Evolutionary conservation across 1,140 invertebrate species (phyloP).

Genomic region (Drosophila ficusphila): DNA sequence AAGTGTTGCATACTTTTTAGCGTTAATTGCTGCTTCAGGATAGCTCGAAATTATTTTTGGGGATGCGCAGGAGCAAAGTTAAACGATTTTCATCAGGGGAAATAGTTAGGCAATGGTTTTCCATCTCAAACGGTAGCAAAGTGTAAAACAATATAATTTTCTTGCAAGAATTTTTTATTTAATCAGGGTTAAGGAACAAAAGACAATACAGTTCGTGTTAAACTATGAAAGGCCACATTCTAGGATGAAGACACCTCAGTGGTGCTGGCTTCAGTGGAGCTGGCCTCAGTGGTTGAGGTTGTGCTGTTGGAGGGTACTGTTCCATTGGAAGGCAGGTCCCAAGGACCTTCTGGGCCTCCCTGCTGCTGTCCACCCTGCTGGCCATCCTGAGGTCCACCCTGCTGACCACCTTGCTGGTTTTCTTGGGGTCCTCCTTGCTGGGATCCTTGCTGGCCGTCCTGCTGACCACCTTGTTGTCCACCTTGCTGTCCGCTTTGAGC

Average conservation of each 20-base stretch:
- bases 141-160: too few species aligned
- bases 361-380: neutral
- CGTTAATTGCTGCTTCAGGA: constrained; percentile 10
- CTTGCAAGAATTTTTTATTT: neutral
- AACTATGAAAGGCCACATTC: too few species aligned
- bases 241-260: neutral
- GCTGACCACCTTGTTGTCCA: neutral
- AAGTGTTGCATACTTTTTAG: constrained; percentile 65
- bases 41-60: neutral
- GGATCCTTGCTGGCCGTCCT: too few species aligned
- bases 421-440: neutral
- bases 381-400: constrained; percentile 4
- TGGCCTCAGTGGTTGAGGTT: neutral
- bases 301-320: constrained; percentile 7
- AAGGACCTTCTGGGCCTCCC: neutral
- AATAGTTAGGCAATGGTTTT: neutral
- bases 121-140: too few species aligned
- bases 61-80: constrained; percentile 17
- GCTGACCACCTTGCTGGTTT: neutral
- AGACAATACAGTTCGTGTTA: neutral
- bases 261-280: neutral
- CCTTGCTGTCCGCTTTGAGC: neutral
- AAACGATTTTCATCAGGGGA: constrained; percentile 40
- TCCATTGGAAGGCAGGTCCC: constrained; percentile 5
- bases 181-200: neutral